Evolutionary conservation across 2,113 vertebrate species (phyloP).

Genomic region (Stomatorhinus ivindoensis): DNA sequence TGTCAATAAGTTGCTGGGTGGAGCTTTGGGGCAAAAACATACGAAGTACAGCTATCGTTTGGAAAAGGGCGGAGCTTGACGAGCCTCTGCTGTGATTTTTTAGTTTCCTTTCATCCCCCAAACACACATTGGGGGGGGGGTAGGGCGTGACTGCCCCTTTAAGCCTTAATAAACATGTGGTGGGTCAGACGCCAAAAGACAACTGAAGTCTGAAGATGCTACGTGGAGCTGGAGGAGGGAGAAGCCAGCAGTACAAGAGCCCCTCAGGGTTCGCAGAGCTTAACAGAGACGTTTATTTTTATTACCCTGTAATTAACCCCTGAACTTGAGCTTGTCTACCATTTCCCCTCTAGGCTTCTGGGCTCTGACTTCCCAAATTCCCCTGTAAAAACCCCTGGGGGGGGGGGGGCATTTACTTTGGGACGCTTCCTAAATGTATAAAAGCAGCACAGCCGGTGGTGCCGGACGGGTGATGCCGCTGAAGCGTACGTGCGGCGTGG

Average conservation of each 20-base stretch:
- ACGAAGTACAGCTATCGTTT: background rate
- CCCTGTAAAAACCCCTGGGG: background rate
- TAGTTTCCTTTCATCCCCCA: background rate
- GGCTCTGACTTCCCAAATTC: background rate
- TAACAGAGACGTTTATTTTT: conserved; percentile 5
- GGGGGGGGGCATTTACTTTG: background rate
- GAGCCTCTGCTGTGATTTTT: background rate
- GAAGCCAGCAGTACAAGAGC: conserved; percentile 45
- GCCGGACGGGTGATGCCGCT: background rate
- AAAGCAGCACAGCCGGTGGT: background rate
- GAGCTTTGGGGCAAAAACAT: too few relatives aligned
- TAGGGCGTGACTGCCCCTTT: background rate
- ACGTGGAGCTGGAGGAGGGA: conserved; percentile 28
- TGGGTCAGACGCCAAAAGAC: conserved; percentile 37
- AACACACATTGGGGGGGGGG: background rate
- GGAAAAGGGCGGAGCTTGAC: background rate
- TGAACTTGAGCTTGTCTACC: background rate
- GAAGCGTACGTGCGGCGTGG: background rate
- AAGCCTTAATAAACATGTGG: conserved; percentile 12
- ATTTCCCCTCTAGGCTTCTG: background rate
- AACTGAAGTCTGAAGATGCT: conserved; percentile 52
- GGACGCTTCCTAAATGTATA: background rate
- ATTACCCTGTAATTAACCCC: conserved; percentile 22
- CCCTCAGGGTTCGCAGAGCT: conserved; percentile 3
- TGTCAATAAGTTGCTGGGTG: background rate